Percentiles rank a stretch among this genome's conserved stretches.
Evolutionary conservation across 1,140 invertebrate genomes (phyloP).

Genomic region (Diabrotica virgifera): DNA sequence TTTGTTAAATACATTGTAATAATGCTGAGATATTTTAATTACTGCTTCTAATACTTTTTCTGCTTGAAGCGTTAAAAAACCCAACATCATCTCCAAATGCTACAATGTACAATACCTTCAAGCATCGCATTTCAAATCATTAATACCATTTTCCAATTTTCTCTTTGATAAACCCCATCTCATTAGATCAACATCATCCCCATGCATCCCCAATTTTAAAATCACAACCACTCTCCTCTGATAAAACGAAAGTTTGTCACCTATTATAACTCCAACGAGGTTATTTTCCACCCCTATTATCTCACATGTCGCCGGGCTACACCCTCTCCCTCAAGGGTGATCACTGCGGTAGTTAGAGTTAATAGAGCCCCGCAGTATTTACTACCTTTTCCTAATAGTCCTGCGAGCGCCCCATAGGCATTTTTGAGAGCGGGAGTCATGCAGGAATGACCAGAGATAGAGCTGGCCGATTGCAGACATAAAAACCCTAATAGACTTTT

Average conservation of each 20-base stretch:
- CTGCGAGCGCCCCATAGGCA: constrained; percentile 14
- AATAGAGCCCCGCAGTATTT: constrained; percentile 34
- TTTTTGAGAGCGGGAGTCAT: constrained; percentile 5
- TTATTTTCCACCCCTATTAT: constrained; percentile 18
- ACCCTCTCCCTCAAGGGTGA: constrained; percentile 28
- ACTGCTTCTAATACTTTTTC: no score
- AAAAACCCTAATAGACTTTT: constrained; percentile 31
- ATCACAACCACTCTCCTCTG: constrained; percentile 10
- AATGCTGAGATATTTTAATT: no score
- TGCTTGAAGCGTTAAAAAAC: no score
- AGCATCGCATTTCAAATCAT: background rate
- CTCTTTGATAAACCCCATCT: background rate
- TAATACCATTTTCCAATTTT: constrained; percentile 3
- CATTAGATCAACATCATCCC: background rate
- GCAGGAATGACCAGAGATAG: constrained; percentile 1
- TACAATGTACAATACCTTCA: no score
- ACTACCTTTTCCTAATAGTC: constrained; percentile 28
- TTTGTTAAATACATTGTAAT: no score
- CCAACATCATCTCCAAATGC: no score
- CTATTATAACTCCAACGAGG: constrained; percentile 18
- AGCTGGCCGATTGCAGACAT: constrained; percentile 16
- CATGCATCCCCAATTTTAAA: constrained; percentile 2
- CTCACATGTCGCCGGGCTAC: background rate
- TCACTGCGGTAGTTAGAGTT: constrained; percentile 35
- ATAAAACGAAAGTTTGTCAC: constrained; percentile 21